Base-by-base conservation (phyloP, 2,888 invertebrate genomes). In the Drosophila mettleri region DNA sequence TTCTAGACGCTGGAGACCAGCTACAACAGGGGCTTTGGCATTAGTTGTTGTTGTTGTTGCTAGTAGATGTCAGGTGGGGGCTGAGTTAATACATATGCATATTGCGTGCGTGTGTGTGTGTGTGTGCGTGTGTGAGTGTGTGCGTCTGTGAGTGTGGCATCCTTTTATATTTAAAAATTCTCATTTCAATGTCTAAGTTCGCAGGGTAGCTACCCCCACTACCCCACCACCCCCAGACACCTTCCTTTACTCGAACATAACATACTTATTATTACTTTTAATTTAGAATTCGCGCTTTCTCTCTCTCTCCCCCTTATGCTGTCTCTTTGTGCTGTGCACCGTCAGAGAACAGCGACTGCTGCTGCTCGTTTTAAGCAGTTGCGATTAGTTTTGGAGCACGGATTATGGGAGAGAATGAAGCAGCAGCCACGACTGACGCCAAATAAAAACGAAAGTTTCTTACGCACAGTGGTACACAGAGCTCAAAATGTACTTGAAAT, bases 191-290 rank as follows among this genome's bases (percentile, higher is more conserved):
- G 86, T 86, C 88, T 88, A 80, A 87, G 84, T 67, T 86, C 80
- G 64, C 68, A 29, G 62, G 61, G 53, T 58, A 45, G 49, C 27
- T 20, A 36, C 31, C 29, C 29, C 45, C 39, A 43, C n/a, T 3
- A 14, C 29, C 20, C 36, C 62, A 49, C 66, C 10, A 2, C 27
- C 14, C 46, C 20, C n/a, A 16, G 31, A 18, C 46, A 29, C 12
- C 45, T 16, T 16, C 20, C 70, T 67, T 78, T 20, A 16, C 53
- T 27, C 69, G 54, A 34, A 59, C 78, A 71, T 72, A 84, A 89
- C 90, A 88, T 84, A 90, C 89, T 90, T 89, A 88, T 89, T 90
- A 91, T 90, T 91, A 90, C 86, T 89, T 90, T 90, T 90, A 90
- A 90, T 90, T 89, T 86, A 70, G 66, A 66, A 46, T 59, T 29